Evolutionary conservation across 2,113 vertebrate species (phyloP), one percentile per base, ranked within the genome.

Genomic region (Falco punctatus): DNA sequence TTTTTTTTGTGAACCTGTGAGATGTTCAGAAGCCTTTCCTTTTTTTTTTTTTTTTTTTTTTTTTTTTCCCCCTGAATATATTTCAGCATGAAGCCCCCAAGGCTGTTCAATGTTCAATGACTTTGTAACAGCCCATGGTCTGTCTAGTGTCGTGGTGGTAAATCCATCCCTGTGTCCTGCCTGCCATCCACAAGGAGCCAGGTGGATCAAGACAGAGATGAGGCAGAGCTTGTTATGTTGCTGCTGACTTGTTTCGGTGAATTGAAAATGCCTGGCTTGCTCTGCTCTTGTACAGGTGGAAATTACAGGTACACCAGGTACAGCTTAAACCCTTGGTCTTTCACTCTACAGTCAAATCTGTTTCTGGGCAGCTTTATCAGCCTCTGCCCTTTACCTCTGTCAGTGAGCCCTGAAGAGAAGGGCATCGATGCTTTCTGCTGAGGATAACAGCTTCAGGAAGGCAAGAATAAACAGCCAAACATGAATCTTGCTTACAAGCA

Each of bases 381-480:
- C 6, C 4, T 15, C 40, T 33, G 22, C 48, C 70, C 66, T 52
- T 72, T 18, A 52, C 35, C 32, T 64, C 48, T 2, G 2, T 4
- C 73, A 57, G 69, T 5, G 35, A 89, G 73, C 55, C 61, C 72
- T 38, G 65, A 78, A 28, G 72, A 61, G 23, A 69, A 85, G 42
- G 0, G 2, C 21, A 22, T 4, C 4, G 0, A 27, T 52, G 49
- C 62, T 57, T 85, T 33, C 55, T 5, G 3, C 74, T 46, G 65
- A 38, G 17, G 42, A 10, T 19, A 67, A 26, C 44, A 42, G 54
- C 33, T 80, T 48, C 52, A 44, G 38, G 72, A 40, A 51, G 26
- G 42, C 6, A 21, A 64, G 52, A 52, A 67, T 55, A 30, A 80
- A 72, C 12, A n/a, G 55, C 27, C 44, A 54, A 44, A 73, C 62